These are phyloP conservation scores for Aphis gossypii DNA, from an alignment of 1,140 invertebrate species.

Conservation along the genomic window DNA sequence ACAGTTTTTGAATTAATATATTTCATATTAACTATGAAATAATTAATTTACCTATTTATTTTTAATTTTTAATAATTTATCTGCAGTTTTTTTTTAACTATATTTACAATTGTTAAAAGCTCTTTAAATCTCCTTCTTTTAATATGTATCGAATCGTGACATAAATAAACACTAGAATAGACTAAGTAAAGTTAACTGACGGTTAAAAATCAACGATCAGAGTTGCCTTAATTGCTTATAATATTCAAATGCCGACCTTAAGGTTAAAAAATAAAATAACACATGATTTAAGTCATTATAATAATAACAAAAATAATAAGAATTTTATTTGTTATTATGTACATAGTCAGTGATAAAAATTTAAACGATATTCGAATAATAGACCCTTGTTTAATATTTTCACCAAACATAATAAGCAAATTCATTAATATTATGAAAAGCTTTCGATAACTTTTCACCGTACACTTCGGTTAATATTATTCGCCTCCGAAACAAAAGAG, in stretches of 20 bases:
- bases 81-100: background rate
- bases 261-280: background rate
- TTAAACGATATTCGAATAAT: background rate
- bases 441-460: background rate
- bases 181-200: background rate
- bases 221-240: background rate
- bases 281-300: background rate
- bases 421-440: constrained; percentile 45
- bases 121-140: background rate
- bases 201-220: background rate
- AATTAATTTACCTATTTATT: background rate
- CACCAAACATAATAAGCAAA: background rate
- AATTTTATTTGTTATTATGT: background rate
- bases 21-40: background rate
- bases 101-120: background rate
- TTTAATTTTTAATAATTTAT: background rate
- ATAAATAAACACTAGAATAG: background rate
- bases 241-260: background rate
- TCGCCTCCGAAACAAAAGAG: background rate
- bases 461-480: background rate
- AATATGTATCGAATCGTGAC: background rate
- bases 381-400: background rate
- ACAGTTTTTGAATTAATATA: background rate
- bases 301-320: background rate
- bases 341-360: background rate